phyloP scores from a whole-genome alignment of 2,797 vertebrate species.

The Phoebastria nigripes region DNA sequence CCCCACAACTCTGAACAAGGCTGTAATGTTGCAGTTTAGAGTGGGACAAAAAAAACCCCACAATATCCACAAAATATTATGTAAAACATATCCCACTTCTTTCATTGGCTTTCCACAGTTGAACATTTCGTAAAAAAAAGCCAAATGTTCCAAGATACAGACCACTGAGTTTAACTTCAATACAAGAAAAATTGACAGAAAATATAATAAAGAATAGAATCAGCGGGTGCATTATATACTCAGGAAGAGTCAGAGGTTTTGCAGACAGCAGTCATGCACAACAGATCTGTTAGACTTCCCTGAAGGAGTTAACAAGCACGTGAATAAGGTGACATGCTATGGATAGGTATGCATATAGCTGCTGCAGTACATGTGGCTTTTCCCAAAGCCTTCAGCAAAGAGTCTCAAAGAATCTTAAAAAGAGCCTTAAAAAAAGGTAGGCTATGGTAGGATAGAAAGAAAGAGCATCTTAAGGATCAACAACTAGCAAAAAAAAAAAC shows the following conservation, averaged over 20 bases:
- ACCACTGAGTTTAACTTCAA: neutral
- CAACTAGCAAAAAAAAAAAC: neutral
- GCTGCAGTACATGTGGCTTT: neutral
- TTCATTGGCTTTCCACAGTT: neutral
- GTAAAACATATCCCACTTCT: neutral
- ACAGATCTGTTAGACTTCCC: neutral
- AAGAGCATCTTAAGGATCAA: neutral
- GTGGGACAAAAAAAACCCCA: rapidly evolving
- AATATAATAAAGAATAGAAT: neutral
- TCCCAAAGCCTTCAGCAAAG: neutral
- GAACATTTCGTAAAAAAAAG: neutral
- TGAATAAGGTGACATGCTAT: neutral
- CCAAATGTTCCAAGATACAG: neutral
- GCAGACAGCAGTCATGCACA: neutral
- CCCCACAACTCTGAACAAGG: neutral
- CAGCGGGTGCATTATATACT: neutral
- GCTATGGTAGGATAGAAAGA: neutral
- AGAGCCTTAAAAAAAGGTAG: neutral
- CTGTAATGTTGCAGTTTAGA: neutral
- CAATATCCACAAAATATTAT: neutral
- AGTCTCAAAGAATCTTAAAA: neutral
- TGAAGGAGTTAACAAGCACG: neutral
- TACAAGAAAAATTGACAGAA: neutral
- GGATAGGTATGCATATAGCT: neutral
- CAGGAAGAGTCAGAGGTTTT: neutral